phyloP scores from a whole-genome alignment of 2,797 vertebrate species.

The Echiichthys vipera region DNA sequence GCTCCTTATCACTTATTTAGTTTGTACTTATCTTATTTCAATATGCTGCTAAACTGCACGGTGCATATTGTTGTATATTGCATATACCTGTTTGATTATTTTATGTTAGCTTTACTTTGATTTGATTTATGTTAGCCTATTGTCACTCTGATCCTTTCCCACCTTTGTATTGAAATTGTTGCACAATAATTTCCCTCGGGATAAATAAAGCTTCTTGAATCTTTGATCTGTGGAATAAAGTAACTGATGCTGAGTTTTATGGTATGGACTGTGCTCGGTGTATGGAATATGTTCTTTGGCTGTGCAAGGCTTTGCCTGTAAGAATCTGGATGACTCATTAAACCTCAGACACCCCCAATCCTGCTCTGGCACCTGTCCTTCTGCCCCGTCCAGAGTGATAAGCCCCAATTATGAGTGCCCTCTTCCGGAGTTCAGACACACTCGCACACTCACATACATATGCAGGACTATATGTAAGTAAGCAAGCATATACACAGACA shows the following conservation, averaged over 20 bases:
- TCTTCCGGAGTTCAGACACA: conserved; percentile 57
- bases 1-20: too few species aligned
- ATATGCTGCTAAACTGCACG: too few species aligned
- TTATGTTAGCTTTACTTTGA: too few species aligned
- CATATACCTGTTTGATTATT: too few species aligned
- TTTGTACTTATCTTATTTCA: too few species aligned
- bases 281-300: conserved; percentile 69
- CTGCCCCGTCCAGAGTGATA: conserved; percentile 71
- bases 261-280: conserved; percentile 55
- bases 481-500: conserved; percentile 28
- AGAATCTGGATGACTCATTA: conserved; percentile 82
- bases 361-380: conserved; percentile 83
- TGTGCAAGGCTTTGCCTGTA: conserved; percentile 70
- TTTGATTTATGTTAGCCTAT: too few species aligned
- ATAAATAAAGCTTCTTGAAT: too few species aligned
- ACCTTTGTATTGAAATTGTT: too few species aligned
- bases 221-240: conserved; percentile 74
- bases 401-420: conserved; percentile 84
- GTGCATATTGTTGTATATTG: too few species aligned
- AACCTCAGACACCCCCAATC: conserved; percentile 73
- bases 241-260: conserved; percentile 76
- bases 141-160: too few species aligned
- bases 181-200: too few species aligned
- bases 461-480: conserved; percentile 34
- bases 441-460: conserved; percentile 23